phyloP scores from a whole-genome alignment of 1,140 invertebrate genomes.

The Drosophila nigromelanica region DNA sequence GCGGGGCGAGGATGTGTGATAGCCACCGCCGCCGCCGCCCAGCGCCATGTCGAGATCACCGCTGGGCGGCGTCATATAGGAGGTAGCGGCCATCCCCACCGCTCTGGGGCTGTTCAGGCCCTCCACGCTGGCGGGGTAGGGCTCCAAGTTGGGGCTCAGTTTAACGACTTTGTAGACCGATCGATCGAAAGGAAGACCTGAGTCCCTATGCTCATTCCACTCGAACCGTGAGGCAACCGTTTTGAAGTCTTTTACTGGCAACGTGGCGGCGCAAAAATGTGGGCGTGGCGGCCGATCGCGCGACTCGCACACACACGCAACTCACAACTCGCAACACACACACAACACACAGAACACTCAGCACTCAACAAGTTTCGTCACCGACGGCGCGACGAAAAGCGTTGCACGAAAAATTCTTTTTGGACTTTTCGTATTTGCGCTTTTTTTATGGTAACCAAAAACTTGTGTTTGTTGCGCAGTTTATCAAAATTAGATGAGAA shows the following conservation, averaged over 20 bases:
- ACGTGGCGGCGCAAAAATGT: slow-evolving; percentile 74
- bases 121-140: slow-evolving; percentile 84
- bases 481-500: slow-evolving; percentile 12
- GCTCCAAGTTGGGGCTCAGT: slow-evolving; percentile 84
- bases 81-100: slow-evolving; percentile 91
- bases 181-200: slow-evolving; percentile 84
- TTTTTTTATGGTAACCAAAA: background rate
- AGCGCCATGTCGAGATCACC: slow-evolving; percentile 90
- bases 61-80: slow-evolving; percentile 92
- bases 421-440: slow-evolving; percentile 6
- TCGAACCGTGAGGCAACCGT: slow-evolving; percentile 84
- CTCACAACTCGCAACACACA: slow-evolving; percentile 4
- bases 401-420: slow-evolving; percentile 13
- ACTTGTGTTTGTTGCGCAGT: slow-evolving; percentile 35
- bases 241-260: slow-evolving; percentile 82
- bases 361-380: slow-evolving; percentile 40
- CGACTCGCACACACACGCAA: slow-evolving; percentile 19
- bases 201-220: slow-evolving; percentile 84
- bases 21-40: slow-evolving; percentile 86
- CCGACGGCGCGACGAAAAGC: slow-evolving; percentile 33
- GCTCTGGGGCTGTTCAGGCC: slow-evolving; percentile 84
- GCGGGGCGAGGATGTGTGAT: slow-evolving; percentile 90
- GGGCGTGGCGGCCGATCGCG: slow-evolving; percentile 30
- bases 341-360: background rate
- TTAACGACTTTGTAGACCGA: slow-evolving; percentile 84